A percentile compares a stretch with the other conserved stretches of the same genome.
phyloP scores from a whole-genome alignment of 2,797 vertebrate species.

The Sebastes melanostomus region DNA sequence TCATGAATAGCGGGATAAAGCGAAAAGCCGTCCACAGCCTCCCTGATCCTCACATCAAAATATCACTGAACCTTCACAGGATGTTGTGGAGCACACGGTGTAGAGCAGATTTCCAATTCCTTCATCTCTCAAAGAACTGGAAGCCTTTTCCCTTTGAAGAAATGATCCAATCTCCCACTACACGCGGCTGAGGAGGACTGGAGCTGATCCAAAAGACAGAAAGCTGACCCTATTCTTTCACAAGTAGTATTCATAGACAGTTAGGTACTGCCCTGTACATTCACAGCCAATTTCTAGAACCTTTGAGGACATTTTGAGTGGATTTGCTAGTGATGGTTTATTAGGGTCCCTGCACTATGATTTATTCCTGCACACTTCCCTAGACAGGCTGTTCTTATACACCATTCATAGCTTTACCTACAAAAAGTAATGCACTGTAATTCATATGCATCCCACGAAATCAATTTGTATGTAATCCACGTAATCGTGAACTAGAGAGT shows the following conservation, averaged over 20 bases:
- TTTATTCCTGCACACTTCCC: background rate
- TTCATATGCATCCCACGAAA: too few relatives aligned
- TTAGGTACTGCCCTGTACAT: background rate
- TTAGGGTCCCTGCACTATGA: background rate
- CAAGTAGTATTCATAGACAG: background rate
- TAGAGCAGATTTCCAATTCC: constrained; percentile 41
- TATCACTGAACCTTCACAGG: constrained; percentile 34
- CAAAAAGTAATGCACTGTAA: too few relatives aligned
- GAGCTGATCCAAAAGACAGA: constrained; percentile 12
- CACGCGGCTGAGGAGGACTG: background rate
- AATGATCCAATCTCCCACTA: constrained; percentile 20
- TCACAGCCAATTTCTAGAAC: background rate
- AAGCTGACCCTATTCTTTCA: constrained; percentile 10
- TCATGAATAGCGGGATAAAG: constrained; percentile 10
- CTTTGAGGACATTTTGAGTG: background rate
- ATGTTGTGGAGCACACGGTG: background rate
- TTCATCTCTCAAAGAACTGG: constrained; percentile 45
- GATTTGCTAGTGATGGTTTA: background rate
- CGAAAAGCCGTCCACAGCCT: background rate
- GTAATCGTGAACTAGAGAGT: too few relatives aligned
- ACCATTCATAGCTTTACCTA: too few relatives aligned
- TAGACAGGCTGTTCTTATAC: too few relatives aligned
- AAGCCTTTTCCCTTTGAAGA: constrained; percentile 46
- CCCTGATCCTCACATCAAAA: constrained; percentile 48
- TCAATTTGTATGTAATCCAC: too few relatives aligned